Percentiles rank a stretch among this genome's conserved stretches.
Conservation (phyloP, 53 echinoderm and acorn worm genomes). For the Temnopleurus reevesii region DNA sequence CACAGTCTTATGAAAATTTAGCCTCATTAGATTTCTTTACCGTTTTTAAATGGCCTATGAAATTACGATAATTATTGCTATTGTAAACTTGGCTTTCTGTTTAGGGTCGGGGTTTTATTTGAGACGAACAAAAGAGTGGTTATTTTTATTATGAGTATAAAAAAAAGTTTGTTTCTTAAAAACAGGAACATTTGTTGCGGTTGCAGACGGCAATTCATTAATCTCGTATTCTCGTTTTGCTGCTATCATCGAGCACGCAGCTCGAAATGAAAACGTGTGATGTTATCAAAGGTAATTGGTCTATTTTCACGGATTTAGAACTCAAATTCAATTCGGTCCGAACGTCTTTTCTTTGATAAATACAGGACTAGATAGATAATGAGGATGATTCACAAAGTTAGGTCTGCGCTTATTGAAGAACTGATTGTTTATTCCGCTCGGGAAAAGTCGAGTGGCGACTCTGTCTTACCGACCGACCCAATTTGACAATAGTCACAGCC, state of each 20-base stretch:
- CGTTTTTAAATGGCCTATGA: constrained; percentile 48
- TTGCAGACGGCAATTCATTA: constrained; percentile 42
- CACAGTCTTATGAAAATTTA: not conserved
- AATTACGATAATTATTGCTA: constrained; percentile 49
- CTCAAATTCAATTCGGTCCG: not conserved
- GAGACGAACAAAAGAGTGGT: not conserved
- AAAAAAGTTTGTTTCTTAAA: not conserved
- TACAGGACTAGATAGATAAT: not conserved
- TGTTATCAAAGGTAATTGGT: constrained; percentile 42
- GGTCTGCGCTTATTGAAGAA: not conserved
- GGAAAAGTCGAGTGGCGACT: constrained; percentile 17
- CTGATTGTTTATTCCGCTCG: constrained; percentile 11
- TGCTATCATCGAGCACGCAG: not conserved
- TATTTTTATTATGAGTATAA: constrained; percentile 19
- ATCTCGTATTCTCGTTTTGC: not conserved
- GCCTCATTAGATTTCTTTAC: constrained; percentile 36
- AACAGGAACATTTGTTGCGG: not conserved
- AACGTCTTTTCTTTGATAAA: not conserved
- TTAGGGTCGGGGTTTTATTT: constrained; percentile 23
- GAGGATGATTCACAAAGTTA: not conserved
- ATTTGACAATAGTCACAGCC: not conserved
- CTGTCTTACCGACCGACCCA: not conserved
- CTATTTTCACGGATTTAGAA: constrained; percentile 9
- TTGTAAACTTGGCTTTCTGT: constrained; percentile 17
- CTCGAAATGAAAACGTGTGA: constrained; percentile 29